Conservation (phyloP, 2,888 invertebrate species). For the Ochropleura leucogaster region DNA sequence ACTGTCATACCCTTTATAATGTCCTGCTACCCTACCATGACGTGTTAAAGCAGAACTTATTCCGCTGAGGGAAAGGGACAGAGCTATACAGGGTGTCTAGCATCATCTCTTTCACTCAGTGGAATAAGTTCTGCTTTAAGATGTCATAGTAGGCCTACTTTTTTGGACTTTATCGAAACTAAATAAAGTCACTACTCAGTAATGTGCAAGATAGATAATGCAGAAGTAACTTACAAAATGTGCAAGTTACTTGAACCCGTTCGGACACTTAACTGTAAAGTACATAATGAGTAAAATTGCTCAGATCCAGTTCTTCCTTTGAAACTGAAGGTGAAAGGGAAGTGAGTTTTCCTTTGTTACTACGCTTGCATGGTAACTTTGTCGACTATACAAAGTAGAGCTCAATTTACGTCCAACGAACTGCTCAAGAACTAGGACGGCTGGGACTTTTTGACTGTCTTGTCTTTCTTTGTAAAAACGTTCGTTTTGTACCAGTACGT, state of each 20-base stretch:
- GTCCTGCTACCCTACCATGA: too few species aligned
- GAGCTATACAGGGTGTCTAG: too few species aligned
- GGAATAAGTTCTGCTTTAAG: too few species aligned
- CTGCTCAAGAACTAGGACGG: conserved; percentile 25
- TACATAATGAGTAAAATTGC: conserved; percentile 46
- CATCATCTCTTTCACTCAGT: too few species aligned
- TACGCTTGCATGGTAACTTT: conserved; percentile 55
- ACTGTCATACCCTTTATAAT: background rate
- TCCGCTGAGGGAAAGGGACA: too few species aligned
- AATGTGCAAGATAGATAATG: too few species aligned
- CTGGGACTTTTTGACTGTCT: conserved; percentile 23
- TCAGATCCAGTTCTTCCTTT: conserved; percentile 53
- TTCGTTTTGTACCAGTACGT: background rate
- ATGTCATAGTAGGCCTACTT: too few species aligned
- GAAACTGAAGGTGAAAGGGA: conserved; percentile 47
- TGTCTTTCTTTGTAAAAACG: conserved; percentile 8
- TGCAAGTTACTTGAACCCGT: conserved; percentile 14
- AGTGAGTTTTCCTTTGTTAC: conserved; percentile 55
- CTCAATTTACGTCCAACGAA: conserved; percentile 40
- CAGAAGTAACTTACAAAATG: background rate
- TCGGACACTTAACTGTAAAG: conserved; percentile 28
- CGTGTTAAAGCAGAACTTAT: too few species aligned
- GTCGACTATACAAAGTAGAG: conserved; percentile 27
- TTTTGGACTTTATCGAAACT: too few species aligned
- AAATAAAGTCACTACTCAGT: too few species aligned